phyloP scores from a whole-genome alignment of 1,140 invertebrate genomes.

The Anoplolepis gracilipes region DNA sequence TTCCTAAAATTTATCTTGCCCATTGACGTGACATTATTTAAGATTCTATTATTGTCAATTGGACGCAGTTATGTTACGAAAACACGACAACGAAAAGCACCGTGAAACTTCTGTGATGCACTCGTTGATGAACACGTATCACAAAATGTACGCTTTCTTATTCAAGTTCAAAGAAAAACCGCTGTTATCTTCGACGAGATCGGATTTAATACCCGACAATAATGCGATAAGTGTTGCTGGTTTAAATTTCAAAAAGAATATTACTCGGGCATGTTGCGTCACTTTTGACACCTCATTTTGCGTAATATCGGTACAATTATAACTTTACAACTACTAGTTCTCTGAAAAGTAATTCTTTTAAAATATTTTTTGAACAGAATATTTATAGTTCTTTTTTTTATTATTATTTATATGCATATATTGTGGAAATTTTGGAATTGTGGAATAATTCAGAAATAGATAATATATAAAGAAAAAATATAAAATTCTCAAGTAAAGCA shows the following conservation, averaged over 20 bases:
- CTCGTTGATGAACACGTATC: neutral
- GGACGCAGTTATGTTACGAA: neutral
- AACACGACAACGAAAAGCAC: neutral
- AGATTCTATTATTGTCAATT: neutral
- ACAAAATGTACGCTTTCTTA: neutral
- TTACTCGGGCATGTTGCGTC: neutral
- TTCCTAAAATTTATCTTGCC: neutral
- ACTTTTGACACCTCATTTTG: neutral
- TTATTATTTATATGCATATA: too few relatives aligned
- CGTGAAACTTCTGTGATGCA: neutral
- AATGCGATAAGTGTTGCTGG: slow-evolving; percentile 1
- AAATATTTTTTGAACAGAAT: neutral
- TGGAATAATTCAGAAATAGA: too few relatives aligned
- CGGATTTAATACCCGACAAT: slow-evolving; percentile 11
- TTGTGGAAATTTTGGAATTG: too few relatives aligned
- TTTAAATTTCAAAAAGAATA: slow-evolving; percentile 9
- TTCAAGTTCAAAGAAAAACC: slow-evolving; percentile 4
- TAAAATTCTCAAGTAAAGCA: too few relatives aligned
- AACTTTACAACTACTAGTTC: neutral
- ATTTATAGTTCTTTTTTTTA: too few relatives aligned
- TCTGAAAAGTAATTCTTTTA: neutral
- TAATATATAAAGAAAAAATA: too few relatives aligned
- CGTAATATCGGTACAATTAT: neutral
- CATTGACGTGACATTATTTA: slow-evolving; percentile 1
- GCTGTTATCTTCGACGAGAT: slow-evolving; percentile 22